These are phyloP conservation scores for Catamblyrhynchus diadema DNA, from an alignment of 2,797 vertebrate species.

Conservation along the genomic window DNA sequence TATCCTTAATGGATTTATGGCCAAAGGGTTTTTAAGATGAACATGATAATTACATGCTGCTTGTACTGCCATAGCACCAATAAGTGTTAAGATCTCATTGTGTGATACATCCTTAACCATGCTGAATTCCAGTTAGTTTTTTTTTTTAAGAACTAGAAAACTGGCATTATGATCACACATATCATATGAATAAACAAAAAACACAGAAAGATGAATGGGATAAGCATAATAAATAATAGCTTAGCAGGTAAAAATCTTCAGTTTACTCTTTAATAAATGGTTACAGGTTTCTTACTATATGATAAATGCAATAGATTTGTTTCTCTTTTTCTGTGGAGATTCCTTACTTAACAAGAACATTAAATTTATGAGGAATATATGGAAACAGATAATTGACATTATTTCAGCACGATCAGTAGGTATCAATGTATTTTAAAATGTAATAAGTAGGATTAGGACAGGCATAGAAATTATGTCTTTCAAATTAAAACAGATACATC, in stretches of 20 bases:
- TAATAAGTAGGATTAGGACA: neutral
- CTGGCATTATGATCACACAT: neutral
- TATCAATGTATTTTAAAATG: neutral
- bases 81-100: neutral
- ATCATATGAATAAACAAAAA: neutral
- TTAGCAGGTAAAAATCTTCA: neutral
- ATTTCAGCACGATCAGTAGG: neutral
- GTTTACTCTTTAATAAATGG: neutral
- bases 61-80: neutral
- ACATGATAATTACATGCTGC: neutral
- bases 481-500: neutral
- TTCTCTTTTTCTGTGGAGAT: neutral
- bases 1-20: neutral
- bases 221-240: neutral
- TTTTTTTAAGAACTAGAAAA: neutral
- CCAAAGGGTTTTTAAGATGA: neutral
- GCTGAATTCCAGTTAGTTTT: neutral
- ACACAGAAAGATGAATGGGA: neutral
- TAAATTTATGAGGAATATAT: neutral
- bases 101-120: neutral
- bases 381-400: neutral
- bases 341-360: neutral
- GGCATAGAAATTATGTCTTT: neutral
- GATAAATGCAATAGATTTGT: neutral
- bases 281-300: neutral